Percentiles rank a stretch among this genome's conserved stretches.
phyloP scores from a whole-genome alignment of 2,888 invertebrate genomes.

The Hydropsyche betteni region DNA sequence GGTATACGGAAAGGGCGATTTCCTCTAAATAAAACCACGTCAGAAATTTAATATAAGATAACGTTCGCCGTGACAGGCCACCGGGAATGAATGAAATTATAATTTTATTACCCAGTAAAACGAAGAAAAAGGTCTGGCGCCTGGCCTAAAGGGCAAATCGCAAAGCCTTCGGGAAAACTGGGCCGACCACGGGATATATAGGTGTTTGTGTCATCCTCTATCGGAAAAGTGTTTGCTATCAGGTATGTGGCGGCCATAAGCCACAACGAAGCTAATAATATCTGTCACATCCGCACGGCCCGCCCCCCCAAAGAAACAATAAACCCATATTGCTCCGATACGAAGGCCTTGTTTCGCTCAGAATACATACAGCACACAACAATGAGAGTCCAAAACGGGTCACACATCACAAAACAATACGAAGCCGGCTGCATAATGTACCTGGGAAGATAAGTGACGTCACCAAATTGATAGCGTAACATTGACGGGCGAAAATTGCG shows the following conservation, averaged over 20 bases:
- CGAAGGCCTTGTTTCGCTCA: not conserved
- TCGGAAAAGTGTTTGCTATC: constrained; percentile 22
- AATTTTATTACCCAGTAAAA: constrained; percentile 32
- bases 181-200: constrained; percentile 18
- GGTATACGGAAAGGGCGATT: constrained; percentile 25
- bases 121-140: constrained; percentile 28
- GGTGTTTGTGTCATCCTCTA: constrained; percentile 18
- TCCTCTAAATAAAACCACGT: constrained; percentile 27
- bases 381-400: constrained; percentile 14
- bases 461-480: not conserved
- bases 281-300: constrained; percentile 24
- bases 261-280: constrained; percentile 16
- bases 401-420: constrained; percentile 1
- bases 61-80: constrained; percentile 35
- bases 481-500: not conserved
- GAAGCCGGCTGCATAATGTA: not conserved
- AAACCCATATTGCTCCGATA: constrained; percentile 23
- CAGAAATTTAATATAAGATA: constrained; percentile 36
- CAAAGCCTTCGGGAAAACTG: constrained; percentile 24
- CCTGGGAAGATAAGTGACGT: constrained; percentile 2
- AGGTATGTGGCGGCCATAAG: constrained; percentile 7
- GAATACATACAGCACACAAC: not conserved
- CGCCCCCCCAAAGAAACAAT: constrained; percentile 31
- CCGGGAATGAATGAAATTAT: constrained; percentile 39
- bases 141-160: constrained; percentile 13